Conservation (phyloP, 2,888 invertebrate species). For the Parnassius apollo region DNA sequence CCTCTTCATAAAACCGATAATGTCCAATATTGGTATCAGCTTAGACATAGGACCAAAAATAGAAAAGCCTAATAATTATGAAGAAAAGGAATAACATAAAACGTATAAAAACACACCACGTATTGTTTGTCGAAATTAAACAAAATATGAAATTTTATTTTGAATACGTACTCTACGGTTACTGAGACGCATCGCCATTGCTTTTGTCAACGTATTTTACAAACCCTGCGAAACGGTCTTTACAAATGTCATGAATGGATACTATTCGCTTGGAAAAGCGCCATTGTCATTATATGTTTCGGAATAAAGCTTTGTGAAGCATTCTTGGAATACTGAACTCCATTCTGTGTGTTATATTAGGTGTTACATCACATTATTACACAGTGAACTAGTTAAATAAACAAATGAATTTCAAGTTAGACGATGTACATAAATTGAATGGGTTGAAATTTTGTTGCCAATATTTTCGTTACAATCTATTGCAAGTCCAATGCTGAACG, state of each 20-base stretch:
- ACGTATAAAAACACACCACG: no score
- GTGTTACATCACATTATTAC: slow-evolving; percentile 26
- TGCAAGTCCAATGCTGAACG: no score
- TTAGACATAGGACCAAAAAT: no score
- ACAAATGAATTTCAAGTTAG: slow-evolving; percentile 3
- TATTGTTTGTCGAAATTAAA: no score
- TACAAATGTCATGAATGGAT: slow-evolving; percentile 28
- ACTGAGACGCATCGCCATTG: slow-evolving; percentile 16
- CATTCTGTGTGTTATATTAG: slow-evolving; percentile 25
- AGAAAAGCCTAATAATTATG: no score
- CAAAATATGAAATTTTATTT: slow-evolving; percentile 6
- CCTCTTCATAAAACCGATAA: no score
- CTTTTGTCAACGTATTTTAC: slow-evolving; percentile 27
- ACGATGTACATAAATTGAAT: no score
- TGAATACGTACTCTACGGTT: slow-evolving; percentile 7
- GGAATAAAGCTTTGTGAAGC: slow-evolving; percentile 26
- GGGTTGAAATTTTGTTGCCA: no score
- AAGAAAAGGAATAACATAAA: no score
- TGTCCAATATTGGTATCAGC: no score
- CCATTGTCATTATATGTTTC: slow-evolving; percentile 28
- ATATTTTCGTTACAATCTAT: no score
- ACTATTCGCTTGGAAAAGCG: slow-evolving; percentile 28
- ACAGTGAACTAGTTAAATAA: slow-evolving; percentile 15
- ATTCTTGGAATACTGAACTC: slow-evolving; percentile 25
- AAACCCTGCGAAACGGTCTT: slow-evolving; percentile 25